Evolutionary conservation across 2,888 invertebrate species (phyloP), one percentile per base, ranked within the genome.

Genomic region (Lumbricus terrestris): DNA sequence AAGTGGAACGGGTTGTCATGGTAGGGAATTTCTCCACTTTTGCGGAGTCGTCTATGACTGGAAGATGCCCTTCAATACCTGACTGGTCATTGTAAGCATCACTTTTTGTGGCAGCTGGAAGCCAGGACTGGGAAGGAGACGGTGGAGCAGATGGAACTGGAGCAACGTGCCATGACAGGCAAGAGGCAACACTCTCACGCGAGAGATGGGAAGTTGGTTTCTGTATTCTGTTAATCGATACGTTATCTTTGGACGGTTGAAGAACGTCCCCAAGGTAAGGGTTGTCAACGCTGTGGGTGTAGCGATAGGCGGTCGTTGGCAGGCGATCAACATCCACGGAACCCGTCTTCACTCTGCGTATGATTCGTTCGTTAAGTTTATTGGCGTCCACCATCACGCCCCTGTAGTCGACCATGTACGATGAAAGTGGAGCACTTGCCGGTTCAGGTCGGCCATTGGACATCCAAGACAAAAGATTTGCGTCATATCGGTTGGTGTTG

Each of bases 391-490:
- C 92, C 37, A 88, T 20, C 0, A 69, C 88, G 16, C 91, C 92
- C n/a, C 90, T 91, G 92, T 93, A 94, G 92, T 94, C 94, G 88
- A 92, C 85, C 91, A 92, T 92, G 91, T 94, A 94, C 4, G 93
- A 93, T 40, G 94, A 94, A 3, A 92, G 90, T 85, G 93, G 88
- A 42, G 94, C 93, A n/a, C 54, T 91, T 35, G 92, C 90, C 37
- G 92, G 91, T 54, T 93, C 92, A 18, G 93, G 91, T 89, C 92
- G 92, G 88, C 93, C 92, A n/a, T 93, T 92, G 47, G 94, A 93
- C 92, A 93, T 92, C 94, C 94, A 94, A 38, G 93, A 91, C 38
- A 94, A 93, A 85, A 94, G 93, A 90, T 94, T 93, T 69, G 93
- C 92, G 90, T 93, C 93, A 90, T 92, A 93, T 33, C 91, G 90